Base-by-base conservation (phyloP, 2,888 invertebrate species). In the Oscheius myriophilus region DNA sequence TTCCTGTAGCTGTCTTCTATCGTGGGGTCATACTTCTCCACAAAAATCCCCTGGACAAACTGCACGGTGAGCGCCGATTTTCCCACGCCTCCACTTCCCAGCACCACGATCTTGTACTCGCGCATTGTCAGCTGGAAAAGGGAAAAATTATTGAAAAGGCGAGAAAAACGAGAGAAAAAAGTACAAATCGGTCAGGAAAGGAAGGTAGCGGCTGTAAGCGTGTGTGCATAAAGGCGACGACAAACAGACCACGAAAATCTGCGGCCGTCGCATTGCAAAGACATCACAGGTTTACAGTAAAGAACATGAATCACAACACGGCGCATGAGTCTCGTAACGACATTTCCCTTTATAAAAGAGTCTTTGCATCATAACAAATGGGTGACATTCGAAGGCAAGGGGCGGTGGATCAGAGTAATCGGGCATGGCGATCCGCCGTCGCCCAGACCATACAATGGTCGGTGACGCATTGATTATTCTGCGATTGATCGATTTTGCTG, bases 1-100 rank as follows among this genome's bases (percentile, higher is more conserved):
- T 98, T 98, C 89, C 98, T 92, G 90, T 98, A 99, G 90, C 95
- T 95, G 91, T 99, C 98, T 90, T 98, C 98, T 88, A 99, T 98
- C 86, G 98, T 98, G 78, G 98, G 98, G 90, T 99, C 98, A 86
- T 90, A 99, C 90, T 98, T 98, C 90, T 98, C 98, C 85, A 99
- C 97, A 90, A 98, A 98, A 89, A 98, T 97, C 87, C 96, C 96
- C 91, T 97, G 96, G 82, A 95, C 95, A 89, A 95, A 95, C 89
- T 95, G 95, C 86, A 95, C 95, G 86, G 95, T 95, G 89, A 96
- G 91, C 87, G 96, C 95, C 86, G 96, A 96, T 91, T 98, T 98
- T 87, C 98, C 98, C 87, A 98, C 98, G 90, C 98, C 98, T 88
- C 98, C 98, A 88, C 95, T 95, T 86, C 98, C 98, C 89, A 98